Percentiles rank a stretch among this genome's conserved stretches.
These are phyloP conservation scores for Nasonia longicornis DNA, from an alignment of 1,140 invertebrate genomes.

Conservation along the genomic window DNA sequence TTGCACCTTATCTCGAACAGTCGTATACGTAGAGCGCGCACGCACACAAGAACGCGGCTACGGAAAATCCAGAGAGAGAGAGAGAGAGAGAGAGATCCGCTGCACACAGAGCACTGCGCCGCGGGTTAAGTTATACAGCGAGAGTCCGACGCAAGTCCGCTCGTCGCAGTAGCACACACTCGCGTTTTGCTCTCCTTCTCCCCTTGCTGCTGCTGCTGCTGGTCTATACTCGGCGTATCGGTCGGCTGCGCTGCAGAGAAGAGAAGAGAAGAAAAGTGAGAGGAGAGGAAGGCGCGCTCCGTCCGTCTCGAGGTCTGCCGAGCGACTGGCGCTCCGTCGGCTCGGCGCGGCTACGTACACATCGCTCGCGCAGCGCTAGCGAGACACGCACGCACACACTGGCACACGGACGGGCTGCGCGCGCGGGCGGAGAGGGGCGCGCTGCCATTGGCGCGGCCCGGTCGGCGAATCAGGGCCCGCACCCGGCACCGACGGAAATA, in stretches of 20 bases:
- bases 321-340: conserved; percentile 56
- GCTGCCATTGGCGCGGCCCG: conserved; percentile 9
- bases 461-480: conserved; percentile 29
- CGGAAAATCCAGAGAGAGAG: not conserved
- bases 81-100: no score
- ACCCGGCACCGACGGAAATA: conserved; percentile 60
- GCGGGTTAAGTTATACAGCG: no score
- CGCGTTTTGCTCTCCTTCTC: not conserved
- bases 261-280: not conserved
- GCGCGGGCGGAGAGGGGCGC: conserved; percentile 25
- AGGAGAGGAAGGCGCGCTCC: not conserved
- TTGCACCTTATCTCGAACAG: not conserved
- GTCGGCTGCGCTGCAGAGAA: no score
- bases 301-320: conserved; percentile 50
- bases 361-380: not conserved
- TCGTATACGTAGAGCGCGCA: no score
- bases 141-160: no score
- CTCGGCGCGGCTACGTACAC: not conserved
- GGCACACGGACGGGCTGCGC: not conserved
- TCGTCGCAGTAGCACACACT: not conserved
- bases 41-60: not conserved
- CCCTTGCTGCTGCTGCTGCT: not conserved
- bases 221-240: not conserved
- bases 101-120: no score
- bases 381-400: no score